Evolutionary conservation across 1,140 invertebrate species (phyloP).

Genomic region (Linepithema humile): DNA sequence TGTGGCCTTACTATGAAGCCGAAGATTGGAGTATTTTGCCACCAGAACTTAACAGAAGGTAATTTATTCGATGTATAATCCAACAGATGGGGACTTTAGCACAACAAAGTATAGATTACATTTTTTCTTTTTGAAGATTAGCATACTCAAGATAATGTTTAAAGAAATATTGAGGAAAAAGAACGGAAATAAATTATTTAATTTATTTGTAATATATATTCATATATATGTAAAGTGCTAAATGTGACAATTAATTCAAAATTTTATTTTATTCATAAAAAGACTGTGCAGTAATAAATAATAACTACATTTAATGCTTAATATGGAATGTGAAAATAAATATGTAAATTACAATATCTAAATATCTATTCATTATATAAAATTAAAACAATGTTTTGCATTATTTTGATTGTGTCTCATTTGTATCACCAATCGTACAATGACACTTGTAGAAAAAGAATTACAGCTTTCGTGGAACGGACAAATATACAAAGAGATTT

Average conservation of each 20-base stretch:
- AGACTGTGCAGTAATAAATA: too few species aligned
- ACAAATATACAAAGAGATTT: neutral
- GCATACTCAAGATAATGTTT: neutral
- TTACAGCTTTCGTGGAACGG: neutral
- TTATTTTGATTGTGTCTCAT: neutral
- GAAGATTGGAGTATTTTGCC: slow-evolving; percentile 92
- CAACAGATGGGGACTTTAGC: neutral
- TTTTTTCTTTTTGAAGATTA: neutral
- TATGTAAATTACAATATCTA: neutral
- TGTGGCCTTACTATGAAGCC: slow-evolving; percentile 90
- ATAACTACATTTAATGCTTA: neutral
- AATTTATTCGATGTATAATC: slow-evolving; percentile 59
- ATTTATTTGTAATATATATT: neutral
- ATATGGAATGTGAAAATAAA: neutral
- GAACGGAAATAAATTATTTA: too few species aligned
- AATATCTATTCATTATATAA: neutral
- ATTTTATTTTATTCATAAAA: neutral
- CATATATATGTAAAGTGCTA: neutral
- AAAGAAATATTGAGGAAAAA: neutral
- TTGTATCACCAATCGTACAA: neutral
- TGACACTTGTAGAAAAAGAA: slow-evolving; percentile 1
- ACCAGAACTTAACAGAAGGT: slow-evolving; percentile 93
- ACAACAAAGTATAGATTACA: too few species aligned
- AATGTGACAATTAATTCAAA: neutral
- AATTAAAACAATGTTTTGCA: neutral